Evolutionary conservation across 2,888 invertebrate species (phyloP).

Genomic region (Cheilosia grossa): DNA sequence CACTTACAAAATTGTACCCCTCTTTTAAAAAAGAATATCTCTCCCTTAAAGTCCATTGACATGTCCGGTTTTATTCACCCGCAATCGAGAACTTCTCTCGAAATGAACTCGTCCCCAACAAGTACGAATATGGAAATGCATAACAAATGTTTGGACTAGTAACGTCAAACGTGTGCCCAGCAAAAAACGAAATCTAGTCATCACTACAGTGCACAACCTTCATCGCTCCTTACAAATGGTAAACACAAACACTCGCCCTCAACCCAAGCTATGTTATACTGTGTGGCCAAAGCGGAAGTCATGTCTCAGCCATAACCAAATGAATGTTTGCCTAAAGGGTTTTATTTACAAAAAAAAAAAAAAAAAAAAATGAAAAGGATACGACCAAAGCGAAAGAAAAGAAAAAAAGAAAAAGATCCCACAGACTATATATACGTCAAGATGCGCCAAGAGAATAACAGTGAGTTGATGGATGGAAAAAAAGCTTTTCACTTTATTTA

Average conservation of each 20-base stretch:
- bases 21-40: too few relatives aligned
- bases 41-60: too few relatives aligned
- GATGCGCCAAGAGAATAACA: conserved; percentile 22
- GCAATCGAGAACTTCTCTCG: too few relatives aligned
- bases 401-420: background rate
- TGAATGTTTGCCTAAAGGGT: conserved; percentile 68
- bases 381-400: conserved; percentile 7
- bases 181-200: too few relatives aligned
- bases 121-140: too few relatives aligned
- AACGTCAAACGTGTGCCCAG: too few relatives aligned
- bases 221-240: too few relatives aligned
- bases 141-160: too few relatives aligned
- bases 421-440: conserved; percentile 14
- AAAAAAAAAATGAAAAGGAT: background rate
- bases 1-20: too few relatives aligned
- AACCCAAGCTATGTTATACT: background rate
- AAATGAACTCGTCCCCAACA: too few relatives aligned
- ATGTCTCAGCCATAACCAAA: conserved; percentile 69
- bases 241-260: background rate
- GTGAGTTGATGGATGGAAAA: conserved; percentile 58
- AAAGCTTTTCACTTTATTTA: conserved; percentile 72
- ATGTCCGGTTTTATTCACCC: too few relatives aligned
- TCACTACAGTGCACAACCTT: too few relatives aligned
- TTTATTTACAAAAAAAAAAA: conserved; percentile 44
- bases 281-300: conserved; percentile 52